Conservation (phyloP, 2,113 vertebrate species). For the Psettodes erumei region DNA sequence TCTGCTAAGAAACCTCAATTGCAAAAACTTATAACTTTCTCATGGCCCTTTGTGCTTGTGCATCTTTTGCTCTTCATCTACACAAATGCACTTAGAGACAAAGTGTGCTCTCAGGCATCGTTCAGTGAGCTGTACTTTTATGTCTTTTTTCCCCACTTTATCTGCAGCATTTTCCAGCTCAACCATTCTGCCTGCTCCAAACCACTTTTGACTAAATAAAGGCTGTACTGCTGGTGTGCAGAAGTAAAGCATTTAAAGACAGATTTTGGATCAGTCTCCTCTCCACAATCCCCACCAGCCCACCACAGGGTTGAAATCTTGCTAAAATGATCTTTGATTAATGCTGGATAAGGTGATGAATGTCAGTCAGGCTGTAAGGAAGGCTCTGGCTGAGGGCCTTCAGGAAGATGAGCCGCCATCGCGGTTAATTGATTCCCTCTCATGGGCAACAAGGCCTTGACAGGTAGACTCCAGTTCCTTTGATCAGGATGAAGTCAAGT, state of each 20-base stretch:
- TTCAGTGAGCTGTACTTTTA: slow-evolving; percentile 28
- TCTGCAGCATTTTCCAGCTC: slow-evolving; percentile 27
- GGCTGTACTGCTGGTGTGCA: slow-evolving; percentile 2
- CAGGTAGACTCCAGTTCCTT: slow-evolving; percentile 63
- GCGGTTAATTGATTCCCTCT: slow-evolving; percentile 69
- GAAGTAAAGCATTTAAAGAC: slow-evolving; percentile 32
- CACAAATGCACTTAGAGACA: neutral
- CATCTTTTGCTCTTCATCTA: slow-evolving; percentile 15
- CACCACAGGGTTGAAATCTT: slow-evolving; percentile 18
- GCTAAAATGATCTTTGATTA: slow-evolving; percentile 42
- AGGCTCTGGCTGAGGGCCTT: slow-evolving; percentile 44
- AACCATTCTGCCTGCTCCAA: slow-evolving; percentile 28
- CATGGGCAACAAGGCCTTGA: slow-evolving; percentile 48
- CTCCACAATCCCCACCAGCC: slow-evolving; percentile 13
- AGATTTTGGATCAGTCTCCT: slow-evolving; percentile 16
- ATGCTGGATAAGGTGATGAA: slow-evolving; percentile 29
- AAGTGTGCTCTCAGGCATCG: slow-evolving; percentile 21
- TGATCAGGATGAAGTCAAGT: slow-evolving; percentile 57
- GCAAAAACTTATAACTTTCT: slow-evolving; percentile 12
- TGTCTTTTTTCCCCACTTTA: neutral
- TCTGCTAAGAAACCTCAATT: neutral
- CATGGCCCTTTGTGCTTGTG: neutral
- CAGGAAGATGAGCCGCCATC: slow-evolving; percentile 55
- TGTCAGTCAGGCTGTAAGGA: slow-evolving; percentile 21
- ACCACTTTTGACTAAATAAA: slow-evolving; percentile 38